Percentiles rank a stretch among this genome's conserved stretches.
Evolutionary conservation across 92 coral and sea anemone species (phyloP).

Genomic region (Micromussa lordhowensis): DNA sequence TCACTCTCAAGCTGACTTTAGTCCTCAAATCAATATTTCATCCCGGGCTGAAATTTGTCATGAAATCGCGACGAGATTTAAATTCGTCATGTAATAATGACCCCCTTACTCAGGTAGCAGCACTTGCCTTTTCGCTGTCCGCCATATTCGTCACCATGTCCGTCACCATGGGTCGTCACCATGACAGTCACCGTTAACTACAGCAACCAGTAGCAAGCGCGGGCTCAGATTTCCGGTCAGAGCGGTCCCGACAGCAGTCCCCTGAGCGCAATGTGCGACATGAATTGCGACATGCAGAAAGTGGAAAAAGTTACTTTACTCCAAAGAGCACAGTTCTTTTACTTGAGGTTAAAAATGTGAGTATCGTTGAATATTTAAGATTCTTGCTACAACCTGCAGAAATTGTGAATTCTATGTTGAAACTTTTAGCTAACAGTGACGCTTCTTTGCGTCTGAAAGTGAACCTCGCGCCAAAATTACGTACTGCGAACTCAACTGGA

Average conservation of each 20-base stretch:
- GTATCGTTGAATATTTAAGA: background rate
- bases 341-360: slow-evolving; percentile 11
- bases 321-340: slow-evolving; percentile 17
- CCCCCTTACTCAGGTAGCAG: too few species aligned
- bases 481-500: too few species aligned
- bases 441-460: too few species aligned
- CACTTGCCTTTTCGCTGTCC: slow-evolving; percentile 76
- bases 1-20: too few species aligned
- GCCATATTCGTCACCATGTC: slow-evolving; percentile 60
- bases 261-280: too few species aligned
- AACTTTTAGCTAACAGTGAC: background rate
- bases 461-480: too few species aligned
- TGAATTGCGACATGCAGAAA: background rate
- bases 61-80: too few species aligned
- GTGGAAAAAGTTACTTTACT: slow-evolving; percentile 3
- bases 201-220: slow-evolving; percentile 29
- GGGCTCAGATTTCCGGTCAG: slow-evolving; percentile 34
- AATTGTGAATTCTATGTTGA: background rate
- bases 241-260: too few species aligned
- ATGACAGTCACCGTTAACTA: slow-evolving; percentile 57
- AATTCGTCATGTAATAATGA: too few species aligned
- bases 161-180: too few species aligned
- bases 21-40: too few species aligned
- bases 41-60: too few species aligned
- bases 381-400: background rate